These are phyloP conservation scores for Trachops cirrhosus DNA, from an alignment of 2,797 vertebrate genomes.

Conservation along the genomic window DNA sequence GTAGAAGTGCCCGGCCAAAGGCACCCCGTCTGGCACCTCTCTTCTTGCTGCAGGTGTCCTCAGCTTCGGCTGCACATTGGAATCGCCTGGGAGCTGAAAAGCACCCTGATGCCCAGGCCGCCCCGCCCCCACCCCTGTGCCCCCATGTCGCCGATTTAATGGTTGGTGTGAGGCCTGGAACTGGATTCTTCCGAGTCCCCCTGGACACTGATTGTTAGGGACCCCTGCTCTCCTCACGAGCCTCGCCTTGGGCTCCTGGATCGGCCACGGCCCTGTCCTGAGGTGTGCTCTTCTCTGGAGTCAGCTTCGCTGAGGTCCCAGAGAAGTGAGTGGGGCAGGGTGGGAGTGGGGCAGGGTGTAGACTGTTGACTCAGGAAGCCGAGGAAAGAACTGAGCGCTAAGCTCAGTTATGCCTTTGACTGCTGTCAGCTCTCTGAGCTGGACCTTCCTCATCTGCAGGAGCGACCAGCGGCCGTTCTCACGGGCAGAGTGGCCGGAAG, in stretches of 20 bases:
- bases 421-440: background rate
- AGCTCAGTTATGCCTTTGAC: fast-evolving
- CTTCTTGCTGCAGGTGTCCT: background rate
- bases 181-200: background rate
- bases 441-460: background rate
- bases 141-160: background rate
- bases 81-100: background rate
- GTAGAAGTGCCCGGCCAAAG: background rate
- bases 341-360: fast-evolving
- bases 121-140: too few species aligned
- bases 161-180: too few species aligned
- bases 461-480: background rate
- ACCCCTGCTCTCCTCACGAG: background rate
- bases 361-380: background rate
- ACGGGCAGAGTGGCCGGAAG: background rate
- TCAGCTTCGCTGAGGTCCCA: background rate
- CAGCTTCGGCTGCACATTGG: fast-evolving
- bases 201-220: background rate
- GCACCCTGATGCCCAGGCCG: background rate
- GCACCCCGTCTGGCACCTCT: background rate
- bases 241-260: background rate
- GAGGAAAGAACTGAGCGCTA: background rate
- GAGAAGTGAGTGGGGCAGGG: background rate
- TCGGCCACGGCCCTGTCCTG: background rate
- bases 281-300: background rate